Conservation (phyloP, 2,797 vertebrate species). For the Bovichtus variegatus region DNA sequence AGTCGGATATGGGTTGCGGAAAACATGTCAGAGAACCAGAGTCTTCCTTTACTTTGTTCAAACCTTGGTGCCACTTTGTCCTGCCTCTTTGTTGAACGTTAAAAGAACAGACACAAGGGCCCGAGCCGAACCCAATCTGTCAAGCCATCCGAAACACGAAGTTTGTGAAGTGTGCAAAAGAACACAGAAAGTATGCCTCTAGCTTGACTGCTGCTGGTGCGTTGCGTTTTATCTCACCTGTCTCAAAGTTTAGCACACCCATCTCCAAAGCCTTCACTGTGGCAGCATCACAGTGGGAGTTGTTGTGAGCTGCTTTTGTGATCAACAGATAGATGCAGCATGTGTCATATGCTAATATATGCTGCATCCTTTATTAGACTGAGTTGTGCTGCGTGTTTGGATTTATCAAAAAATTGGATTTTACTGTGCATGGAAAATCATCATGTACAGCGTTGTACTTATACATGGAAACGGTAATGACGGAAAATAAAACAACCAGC, state of each 20-base stretch:
- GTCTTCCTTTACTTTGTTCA: slow-evolving; percentile 56
- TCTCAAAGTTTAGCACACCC: slow-evolving; percentile 67
- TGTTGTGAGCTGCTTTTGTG: slow-evolving; percentile 60
- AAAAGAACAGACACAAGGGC: slow-evolving; percentile 65
- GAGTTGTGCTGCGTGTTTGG: slow-evolving; percentile 43
- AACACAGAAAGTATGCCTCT: slow-evolving; percentile 62
- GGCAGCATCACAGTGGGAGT: slow-evolving; percentile 71
- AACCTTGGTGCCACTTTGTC: slow-evolving; percentile 59
- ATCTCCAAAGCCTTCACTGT: slow-evolving; percentile 62
- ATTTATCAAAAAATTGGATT: slow-evolving; percentile 68
- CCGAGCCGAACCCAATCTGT: slow-evolving; percentile 83
- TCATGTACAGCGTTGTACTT: slow-evolving; percentile 32
- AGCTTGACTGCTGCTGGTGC: slow-evolving; percentile 63
- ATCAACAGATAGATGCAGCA: slow-evolving; percentile 75
- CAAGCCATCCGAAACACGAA: slow-evolving; percentile 69
- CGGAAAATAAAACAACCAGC: slow-evolving; percentile 73
- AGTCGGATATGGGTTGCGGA: slow-evolving; percentile 50
- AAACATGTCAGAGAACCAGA: slow-evolving; percentile 58
- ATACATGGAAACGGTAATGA: slow-evolving; percentile 56
- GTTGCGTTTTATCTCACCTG: slow-evolving; percentile 73
- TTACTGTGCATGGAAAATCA: slow-evolving; percentile 54
- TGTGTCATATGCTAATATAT: slow-evolving; percentile 76
- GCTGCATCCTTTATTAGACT: slow-evolving; percentile 68
- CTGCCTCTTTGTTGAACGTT: slow-evolving; percentile 66
- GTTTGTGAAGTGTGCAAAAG: slow-evolving; percentile 71